Conservation (phyloP, 2,113 vertebrate genomes). For the Phyllostomus discolor region DNA sequence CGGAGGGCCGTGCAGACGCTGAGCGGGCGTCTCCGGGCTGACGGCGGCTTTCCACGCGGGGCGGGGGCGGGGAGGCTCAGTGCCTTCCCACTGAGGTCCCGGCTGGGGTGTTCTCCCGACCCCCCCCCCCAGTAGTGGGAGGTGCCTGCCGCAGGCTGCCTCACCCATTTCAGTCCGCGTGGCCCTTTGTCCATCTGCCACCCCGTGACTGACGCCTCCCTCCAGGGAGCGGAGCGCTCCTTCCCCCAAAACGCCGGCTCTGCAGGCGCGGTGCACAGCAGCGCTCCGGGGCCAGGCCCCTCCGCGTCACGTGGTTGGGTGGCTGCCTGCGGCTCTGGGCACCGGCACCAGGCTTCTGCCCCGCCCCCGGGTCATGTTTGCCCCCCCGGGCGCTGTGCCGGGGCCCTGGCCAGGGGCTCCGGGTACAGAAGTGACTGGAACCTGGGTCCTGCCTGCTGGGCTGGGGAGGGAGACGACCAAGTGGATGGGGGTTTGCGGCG, state of each 20-base stretch:
- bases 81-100: too few relatives aligned
- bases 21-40: too few relatives aligned
- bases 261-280: too few relatives aligned
- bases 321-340: neutral
- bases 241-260: neutral
- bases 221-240: too few relatives aligned
- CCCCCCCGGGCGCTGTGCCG: neutral
- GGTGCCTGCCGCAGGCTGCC: neutral
- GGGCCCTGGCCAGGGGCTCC: neutral
- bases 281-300: rapidly evolving
- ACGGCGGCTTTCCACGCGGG: rapidly evolving
- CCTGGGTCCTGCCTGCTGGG: neutral
- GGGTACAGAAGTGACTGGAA: neutral
- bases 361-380: rapidly evolving
- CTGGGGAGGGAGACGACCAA: neutral
- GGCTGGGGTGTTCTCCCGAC: neutral
- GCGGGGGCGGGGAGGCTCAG: too few relatives aligned
- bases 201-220: neutral
- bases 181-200: neutral
- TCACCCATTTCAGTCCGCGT: neutral
- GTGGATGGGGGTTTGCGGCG: too few relatives aligned
- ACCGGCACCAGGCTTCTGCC: neutral
- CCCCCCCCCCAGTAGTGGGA: neutral
- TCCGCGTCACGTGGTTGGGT: rapidly evolving
- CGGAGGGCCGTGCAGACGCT: rapidly evolving